Evolutionary conservation across 2,797 vertebrate genomes (phyloP).

Genomic region (Chanos chanos): DNA sequence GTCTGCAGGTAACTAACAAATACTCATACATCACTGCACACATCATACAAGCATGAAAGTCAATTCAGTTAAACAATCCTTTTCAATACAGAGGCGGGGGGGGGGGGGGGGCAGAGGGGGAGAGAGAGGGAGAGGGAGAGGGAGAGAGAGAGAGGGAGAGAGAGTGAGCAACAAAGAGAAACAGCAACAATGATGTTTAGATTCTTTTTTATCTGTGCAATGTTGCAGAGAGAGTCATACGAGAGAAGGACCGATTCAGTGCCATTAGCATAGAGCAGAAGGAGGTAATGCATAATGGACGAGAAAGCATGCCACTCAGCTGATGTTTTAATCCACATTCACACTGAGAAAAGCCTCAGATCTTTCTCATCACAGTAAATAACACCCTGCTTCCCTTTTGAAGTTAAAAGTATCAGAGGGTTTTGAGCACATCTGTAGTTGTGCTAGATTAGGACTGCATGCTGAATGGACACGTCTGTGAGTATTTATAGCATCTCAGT

Average conservation of each 20-base stretch:
- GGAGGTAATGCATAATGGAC: constrained; percentile 7
- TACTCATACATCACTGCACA: too few relatives aligned
- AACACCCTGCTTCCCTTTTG: neutral
- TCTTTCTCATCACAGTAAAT: neutral
- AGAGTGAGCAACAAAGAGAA: neutral
- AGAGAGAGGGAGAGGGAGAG: constrained; percentile 17
- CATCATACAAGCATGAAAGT: too few relatives aligned
- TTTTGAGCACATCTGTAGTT: neutral
- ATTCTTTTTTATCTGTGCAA: too few relatives aligned
- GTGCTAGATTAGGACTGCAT: neutral
- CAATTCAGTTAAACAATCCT: too few relatives aligned
- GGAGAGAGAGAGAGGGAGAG: constrained; percentile 16
- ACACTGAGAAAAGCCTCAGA: neutral
- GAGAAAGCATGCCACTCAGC: neutral
- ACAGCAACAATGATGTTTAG: too few relatives aligned
- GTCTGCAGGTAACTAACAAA: too few relatives aligned
- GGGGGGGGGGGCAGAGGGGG: too few relatives aligned
- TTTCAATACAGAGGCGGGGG: too few relatives aligned
- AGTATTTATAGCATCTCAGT: too few relatives aligned
- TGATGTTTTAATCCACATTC: neutral
- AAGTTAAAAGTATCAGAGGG: neutral
- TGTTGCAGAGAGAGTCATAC: too few relatives aligned
- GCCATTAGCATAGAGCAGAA: neutral
- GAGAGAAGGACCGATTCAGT: too few relatives aligned
- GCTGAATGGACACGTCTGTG: too few relatives aligned